A percentile compares a stretch with the other conserved stretches of the same genome.
phyloP scores from a whole-genome alignment of 2,113 vertebrate species.

The Stercorarius parasiticus region DNA sequence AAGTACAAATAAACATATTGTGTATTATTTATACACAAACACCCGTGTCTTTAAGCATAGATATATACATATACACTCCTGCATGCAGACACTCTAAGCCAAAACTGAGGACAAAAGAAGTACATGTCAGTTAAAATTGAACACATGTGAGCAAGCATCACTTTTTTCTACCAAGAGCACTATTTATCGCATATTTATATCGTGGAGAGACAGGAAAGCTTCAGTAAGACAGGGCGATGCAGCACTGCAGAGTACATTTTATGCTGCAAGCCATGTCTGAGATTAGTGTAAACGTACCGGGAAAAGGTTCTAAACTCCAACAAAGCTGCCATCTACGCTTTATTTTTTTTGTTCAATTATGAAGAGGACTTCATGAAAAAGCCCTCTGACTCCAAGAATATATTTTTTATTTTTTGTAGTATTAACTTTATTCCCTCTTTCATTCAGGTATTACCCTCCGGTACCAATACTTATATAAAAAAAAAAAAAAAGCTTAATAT shows the following conservation, averaged over 20 bases:
- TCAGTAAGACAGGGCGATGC: not conserved
- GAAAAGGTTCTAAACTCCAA: slow-evolving; percentile 59
- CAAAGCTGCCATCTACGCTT: not conserved
- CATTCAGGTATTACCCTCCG: slow-evolving; percentile 57
- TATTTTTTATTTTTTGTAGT: slow-evolving; percentile 34
- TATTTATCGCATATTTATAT: slow-evolving; percentile 52
- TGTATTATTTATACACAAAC: slow-evolving; percentile 57
- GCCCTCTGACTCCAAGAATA: slow-evolving; percentile 10
- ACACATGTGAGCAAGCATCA: slow-evolving; percentile 46
- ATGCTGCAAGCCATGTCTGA: slow-evolving; percentile 10
- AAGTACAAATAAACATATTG: slow-evolving; percentile 64
- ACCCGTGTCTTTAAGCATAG: not conserved
- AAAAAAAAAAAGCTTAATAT: slow-evolving; percentile 69
- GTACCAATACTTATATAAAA: slow-evolving; percentile 39
- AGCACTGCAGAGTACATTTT: slow-evolving; percentile 25
- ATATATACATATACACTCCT: not conserved
- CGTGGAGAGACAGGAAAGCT: not conserved
- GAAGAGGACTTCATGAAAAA: slow-evolving; percentile 49
- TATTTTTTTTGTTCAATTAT: slow-evolving; percentile 22
- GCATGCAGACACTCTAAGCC: not conserved
- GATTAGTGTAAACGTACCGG: slow-evolving; percentile 39
- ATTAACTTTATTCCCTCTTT: slow-evolving; percentile 30
- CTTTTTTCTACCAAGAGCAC: slow-evolving; percentile 18
- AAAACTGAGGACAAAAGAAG: slow-evolving; percentile 63
- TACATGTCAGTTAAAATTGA: slow-evolving; percentile 30